These are phyloP conservation scores for Ceratotherium simum DNA, from an alignment of 2,113 vertebrate genomes.

Conservation along the genomic window DNA sequence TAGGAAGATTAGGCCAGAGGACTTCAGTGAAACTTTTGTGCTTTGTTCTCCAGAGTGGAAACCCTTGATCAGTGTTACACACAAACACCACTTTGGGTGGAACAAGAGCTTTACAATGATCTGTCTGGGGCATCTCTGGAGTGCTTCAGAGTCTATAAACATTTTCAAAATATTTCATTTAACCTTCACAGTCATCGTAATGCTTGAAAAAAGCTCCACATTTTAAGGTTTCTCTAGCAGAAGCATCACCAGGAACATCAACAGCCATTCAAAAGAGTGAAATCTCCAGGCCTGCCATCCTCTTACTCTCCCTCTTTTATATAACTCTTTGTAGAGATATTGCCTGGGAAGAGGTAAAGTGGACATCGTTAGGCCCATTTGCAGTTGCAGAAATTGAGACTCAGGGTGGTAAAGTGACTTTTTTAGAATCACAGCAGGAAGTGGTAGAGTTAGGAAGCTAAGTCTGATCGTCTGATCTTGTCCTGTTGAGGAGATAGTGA, in stretches of 20 bases:
- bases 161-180: conserved; percentile 54
- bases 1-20: conserved; percentile 69
- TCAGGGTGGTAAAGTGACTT: not conserved
- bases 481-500: not conserved
- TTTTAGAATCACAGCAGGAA: conserved; percentile 28
- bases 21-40: conserved; percentile 53
- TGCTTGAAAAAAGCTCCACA: not conserved
- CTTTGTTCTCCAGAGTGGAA: conserved; percentile 63
- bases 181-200: not conserved
- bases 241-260: not conserved
- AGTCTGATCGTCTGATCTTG: not conserved
- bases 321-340: not conserved
- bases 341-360: not conserved
- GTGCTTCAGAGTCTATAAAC: conserved; percentile 44
- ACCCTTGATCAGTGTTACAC: conserved; percentile 28
- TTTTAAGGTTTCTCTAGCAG: conserved; percentile 38
- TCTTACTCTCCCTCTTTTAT: not conserved
- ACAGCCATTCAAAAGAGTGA: not conserved
- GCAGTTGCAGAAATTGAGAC: not conserved
- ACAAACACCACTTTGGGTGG: conserved; percentile 27
- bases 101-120: conserved; percentile 21
- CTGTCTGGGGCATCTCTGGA: conserved; percentile 27
- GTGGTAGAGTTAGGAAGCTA: not conserved
- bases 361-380: not conserved
- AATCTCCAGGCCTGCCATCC: not conserved